Base-by-base conservation (phyloP, 2,797 vertebrate genomes). In the Acropternis orthonyx region DNA sequence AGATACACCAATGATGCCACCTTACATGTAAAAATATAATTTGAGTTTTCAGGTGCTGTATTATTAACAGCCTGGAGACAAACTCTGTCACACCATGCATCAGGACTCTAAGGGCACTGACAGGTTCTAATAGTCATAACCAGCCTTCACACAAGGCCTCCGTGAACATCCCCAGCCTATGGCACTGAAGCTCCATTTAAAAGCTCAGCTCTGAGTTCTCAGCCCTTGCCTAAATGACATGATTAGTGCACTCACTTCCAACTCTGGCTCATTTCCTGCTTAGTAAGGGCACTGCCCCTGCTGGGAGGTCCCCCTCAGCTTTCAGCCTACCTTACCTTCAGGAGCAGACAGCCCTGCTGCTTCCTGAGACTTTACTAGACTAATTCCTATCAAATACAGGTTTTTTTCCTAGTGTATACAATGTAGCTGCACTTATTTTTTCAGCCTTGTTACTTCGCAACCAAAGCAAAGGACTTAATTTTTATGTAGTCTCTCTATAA, bases 131-230 rank as follows among this genome's bases (percentile, higher is more conserved):
- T 2, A 14, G 55, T 30, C 7, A 2, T 11, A 28, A 68, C 9
- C 16, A 69, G 18, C 5, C 56, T 61, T 30, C 49, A 72, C 2
- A 4, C 8, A 23, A 18, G 8, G 20, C 15, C 7, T 59, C 28
- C 19, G 32, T 1, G 21, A 54, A 66, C 22, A 62, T 1, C 0
- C 14, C 7, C 11, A 14, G 14, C 4, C 46, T 51, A 8, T n/a
- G 27, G 43, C 11, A 21, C 37, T 30, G 32, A n/a, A 65, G 26
- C 9, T 89, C 23, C 16, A 44, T 20, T 39, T 56, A 83, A 34
- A 72, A 77, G 21, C 23, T 54, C 65, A 71, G 14, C 8, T 85
- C 27, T 41, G 8, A 1, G 14, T 48, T 36, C 73, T 83, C 34
- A 67, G 9, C 9, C 54, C 8, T 49, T 46, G 54, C 10, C 28